Base-by-base conservation (phyloP, 2,113 vertebrate species). In the Amazona guildingii region DNA sequence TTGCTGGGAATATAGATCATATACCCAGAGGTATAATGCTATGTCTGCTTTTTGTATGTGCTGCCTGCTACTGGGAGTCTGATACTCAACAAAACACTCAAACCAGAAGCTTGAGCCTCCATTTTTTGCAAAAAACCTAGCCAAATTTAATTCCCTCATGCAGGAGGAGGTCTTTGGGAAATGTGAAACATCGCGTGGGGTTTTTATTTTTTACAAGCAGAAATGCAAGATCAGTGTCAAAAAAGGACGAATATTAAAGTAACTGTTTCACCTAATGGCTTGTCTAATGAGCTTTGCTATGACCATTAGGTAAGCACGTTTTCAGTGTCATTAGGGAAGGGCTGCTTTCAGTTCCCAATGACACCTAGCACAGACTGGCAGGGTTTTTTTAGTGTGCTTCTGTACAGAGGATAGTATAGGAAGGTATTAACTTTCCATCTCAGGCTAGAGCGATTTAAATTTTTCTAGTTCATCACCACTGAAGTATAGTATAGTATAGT, bases 231-330 rank as follows among this genome's bases (percentile, higher is more conserved):
- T 28, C 28, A 61, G 8, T 31, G 4, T 20, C n/a, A n/a, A 16
- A 78, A 66, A 75, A 75, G 48, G n/a, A 29, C 10, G 29, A 55
- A 66, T 48, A 18, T 78, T 76, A 44, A 90, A 7, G 0, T 1
- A 43, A 44, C 19, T 46, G 20, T 51, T 75, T 51, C 9, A 75
- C 23, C 37, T 62, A 52, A 52, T 37, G 62, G 35, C 24, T 31
- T 67, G 5, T 9, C 28, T 44, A 31, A 81, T 6, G 17, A 68
- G 15, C 24, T 95, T 62, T 69, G 20, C 28, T 66, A 2, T 41
- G 13, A 33, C 2, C 3, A 0, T 25, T 21, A 0, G 3, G 7
- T 25, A 37, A 52, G 12, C 18, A 17, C 23, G 11, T 70, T 67
- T 78, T 72, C 28, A 33, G 7, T 62, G 41, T 29, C 12, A 4